Percentiles rank a stretch among this genome's conserved stretches.
Conservation (phyloP, 2,888 invertebrate species). For the Odontocerum albicorne region DNA sequence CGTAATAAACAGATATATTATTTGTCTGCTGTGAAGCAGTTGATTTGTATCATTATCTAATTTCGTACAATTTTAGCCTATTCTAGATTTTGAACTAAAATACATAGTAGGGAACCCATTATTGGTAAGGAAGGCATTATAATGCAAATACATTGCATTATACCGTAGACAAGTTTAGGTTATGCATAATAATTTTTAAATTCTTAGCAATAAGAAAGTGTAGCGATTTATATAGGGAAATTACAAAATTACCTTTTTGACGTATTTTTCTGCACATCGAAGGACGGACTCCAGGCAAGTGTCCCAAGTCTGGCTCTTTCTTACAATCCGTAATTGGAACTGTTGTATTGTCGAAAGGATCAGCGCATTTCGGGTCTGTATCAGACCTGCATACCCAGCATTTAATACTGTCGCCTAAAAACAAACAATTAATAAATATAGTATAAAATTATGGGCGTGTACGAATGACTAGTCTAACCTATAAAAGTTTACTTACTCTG, state of each 20-base stretch:
- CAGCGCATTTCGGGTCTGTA: constrained; percentile 86
- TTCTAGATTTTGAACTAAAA: too few species aligned
- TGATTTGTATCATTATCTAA: too few species aligned
- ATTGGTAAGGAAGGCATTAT: too few species aligned
- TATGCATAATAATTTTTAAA: too few species aligned
- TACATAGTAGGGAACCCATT: too few species aligned
- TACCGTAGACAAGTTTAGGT: too few species aligned
- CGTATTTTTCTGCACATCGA: constrained; percentile 91
- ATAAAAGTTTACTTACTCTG: constrained; percentile 26
- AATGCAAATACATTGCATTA: too few species aligned
- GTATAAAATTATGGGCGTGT: constrained; percentile 27
- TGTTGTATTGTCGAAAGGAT: constrained; percentile 89
- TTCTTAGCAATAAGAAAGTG: too few species aligned
- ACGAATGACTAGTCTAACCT: constrained; percentile 23
- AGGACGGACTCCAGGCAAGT: constrained; percentile 69
- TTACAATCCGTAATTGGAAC: constrained; percentile 82
- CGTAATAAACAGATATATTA: too few species aligned
- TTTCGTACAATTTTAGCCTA: too few species aligned
- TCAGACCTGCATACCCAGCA: constrained; percentile 92
- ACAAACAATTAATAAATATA: background rate
- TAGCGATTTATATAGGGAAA: too few species aligned
- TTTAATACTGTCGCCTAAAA: constrained; percentile 69
- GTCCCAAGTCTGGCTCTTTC: constrained; percentile 61
- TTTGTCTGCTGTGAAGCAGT: too few species aligned
- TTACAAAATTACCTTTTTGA: constrained; percentile 91